Conservation (phyloP, 2,113 vertebrate species). For the Tichodroma muraria region DNA sequence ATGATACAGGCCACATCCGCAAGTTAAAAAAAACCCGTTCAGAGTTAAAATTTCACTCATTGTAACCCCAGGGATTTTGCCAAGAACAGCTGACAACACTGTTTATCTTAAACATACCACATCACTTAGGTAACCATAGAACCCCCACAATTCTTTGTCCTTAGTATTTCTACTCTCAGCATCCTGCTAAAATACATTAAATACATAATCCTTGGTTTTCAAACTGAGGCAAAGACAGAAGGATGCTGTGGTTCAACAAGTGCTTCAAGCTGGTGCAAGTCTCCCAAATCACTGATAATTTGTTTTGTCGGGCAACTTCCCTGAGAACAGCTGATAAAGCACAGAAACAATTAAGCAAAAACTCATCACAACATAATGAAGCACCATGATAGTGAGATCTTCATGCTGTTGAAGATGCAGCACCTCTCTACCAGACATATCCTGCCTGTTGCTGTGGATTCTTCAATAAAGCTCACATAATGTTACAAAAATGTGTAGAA, state of each 20-base stretch:
- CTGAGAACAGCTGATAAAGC: slow-evolving; percentile 15
- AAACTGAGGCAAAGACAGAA: not conserved
- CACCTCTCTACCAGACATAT: not conserved
- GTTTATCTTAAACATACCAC: slow-evolving; percentile 17
- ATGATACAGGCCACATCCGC: not conserved
- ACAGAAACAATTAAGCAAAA: slow-evolving; percentile 18
- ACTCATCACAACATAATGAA: not conserved
- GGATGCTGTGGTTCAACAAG: slow-evolving; percentile 3
- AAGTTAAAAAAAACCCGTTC: not conserved
- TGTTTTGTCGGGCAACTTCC: slow-evolving; percentile 5
- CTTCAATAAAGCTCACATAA: not conserved
- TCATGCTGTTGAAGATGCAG: not conserved
- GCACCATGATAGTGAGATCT: not conserved
- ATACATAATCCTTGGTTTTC: not conserved
- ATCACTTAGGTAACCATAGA: slow-evolving; percentile 1
- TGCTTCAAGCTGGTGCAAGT: not conserved
- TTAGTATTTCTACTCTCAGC: not conserved
- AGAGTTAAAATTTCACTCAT: not conserved
- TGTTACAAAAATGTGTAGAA: not conserved
- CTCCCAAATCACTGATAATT: not conserved
- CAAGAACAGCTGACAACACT: slow-evolving; percentile 5
- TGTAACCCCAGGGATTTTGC: not conserved
- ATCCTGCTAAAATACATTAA: not conserved
- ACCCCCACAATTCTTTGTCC: not conserved
- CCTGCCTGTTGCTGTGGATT: not conserved